Conservation (phyloP, 2,797 vertebrate species). For the Myotis daubentonii region DNA sequence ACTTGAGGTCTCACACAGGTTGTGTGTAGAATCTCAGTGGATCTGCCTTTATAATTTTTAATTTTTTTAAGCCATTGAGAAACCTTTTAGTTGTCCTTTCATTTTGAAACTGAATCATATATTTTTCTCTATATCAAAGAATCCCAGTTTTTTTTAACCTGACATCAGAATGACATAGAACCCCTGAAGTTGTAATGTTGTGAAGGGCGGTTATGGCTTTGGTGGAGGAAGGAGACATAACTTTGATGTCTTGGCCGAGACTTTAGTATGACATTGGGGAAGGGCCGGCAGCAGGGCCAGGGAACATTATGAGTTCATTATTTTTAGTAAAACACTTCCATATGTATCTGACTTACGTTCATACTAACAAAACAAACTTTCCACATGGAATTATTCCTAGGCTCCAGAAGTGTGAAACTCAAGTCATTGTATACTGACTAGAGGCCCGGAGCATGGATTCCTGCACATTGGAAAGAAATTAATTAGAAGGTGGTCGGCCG, state of each 20-base stretch:
- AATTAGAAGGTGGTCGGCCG: too few relatives aligned
- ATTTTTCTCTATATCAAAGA: slow-evolving; percentile 36
- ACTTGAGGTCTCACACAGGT: neutral
- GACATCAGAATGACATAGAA: neutral
- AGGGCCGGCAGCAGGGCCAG: neutral
- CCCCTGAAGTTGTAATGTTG: slow-evolving; percentile 14
- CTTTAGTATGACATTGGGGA: slow-evolving; percentile 51
- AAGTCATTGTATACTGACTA: neutral
- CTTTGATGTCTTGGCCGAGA: slow-evolving; percentile 73
- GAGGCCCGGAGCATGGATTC: too few relatives aligned
- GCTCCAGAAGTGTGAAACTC: slow-evolving; percentile 61
- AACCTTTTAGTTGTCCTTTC: neutral
- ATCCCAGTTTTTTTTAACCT: neutral
- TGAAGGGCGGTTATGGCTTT: slow-evolving; percentile 22
- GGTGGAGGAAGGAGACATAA: slow-evolving; percentile 64
- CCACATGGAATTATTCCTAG: slow-evolving; percentile 49
- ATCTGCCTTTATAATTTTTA: neutral
- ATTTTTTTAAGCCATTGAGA: neutral
- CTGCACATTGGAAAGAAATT: too few relatives aligned
- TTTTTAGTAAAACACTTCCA: slow-evolving; percentile 81
- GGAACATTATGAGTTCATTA: slow-evolving; percentile 75
- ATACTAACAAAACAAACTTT: slow-evolving; percentile 74
- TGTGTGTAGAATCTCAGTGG: neutral
- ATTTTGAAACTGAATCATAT: slow-evolving; percentile 34
- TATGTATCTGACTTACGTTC: slow-evolving; percentile 63